Percentiles rank a stretch among this genome's conserved stretches.
Conservation (phyloP, 2,113 vertebrate genomes). For the Corydoras sp. region DNA sequence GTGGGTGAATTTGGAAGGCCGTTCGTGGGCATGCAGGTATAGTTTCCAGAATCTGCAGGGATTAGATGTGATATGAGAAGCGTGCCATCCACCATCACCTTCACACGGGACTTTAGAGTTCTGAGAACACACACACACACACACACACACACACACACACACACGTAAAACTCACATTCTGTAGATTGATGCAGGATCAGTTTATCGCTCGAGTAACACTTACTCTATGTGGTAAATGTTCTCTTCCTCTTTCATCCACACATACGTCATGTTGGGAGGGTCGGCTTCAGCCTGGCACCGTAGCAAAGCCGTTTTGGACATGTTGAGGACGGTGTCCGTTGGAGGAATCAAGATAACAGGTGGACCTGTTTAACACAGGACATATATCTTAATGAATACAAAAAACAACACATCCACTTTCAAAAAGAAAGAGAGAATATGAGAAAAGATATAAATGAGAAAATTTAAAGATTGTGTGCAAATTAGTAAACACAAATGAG, state of each 20-base stretch:
- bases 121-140: constrained; percentile 53
- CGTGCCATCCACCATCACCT: constrained; percentile 86
- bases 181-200: too few species aligned
- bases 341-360: constrained; percentile 82
- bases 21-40: constrained; percentile 86
- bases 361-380: constrained; percentile 61
- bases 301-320: constrained; percentile 81
- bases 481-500: too few species aligned
- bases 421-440: background rate
- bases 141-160: constrained; percentile 3
- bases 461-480: too few species aligned
- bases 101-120: constrained; percentile 81
- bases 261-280: constrained; percentile 91
- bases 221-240: constrained; percentile 87
- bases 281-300: constrained; percentile 82
- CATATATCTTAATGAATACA: background rate
- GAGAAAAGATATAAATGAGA: too few species aligned
- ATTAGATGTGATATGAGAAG: constrained; percentile 71
- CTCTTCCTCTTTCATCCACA: constrained; percentile 75
- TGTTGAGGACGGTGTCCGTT: constrained; percentile 72
- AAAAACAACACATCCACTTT: background rate
- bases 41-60: constrained; percentile 80
- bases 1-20: constrained; percentile 77
- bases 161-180: background rate
- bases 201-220: background rate